Conservation (phyloP, 2,113 vertebrate genomes). For the rat (Rattus norvegicus) region DNA sequence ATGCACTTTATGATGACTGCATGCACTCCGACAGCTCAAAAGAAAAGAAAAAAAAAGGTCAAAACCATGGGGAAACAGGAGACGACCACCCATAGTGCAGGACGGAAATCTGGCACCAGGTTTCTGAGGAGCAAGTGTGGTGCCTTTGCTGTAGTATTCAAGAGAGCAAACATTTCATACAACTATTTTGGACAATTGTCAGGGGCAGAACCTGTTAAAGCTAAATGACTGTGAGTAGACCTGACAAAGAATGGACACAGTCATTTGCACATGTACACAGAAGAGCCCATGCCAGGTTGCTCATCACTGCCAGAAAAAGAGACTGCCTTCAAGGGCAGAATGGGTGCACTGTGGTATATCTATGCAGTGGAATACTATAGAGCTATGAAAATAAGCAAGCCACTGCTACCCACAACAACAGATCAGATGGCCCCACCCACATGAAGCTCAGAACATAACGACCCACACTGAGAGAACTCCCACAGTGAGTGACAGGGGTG, state of each 20-base stretch:
- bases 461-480: background rate
- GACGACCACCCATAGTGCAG: background rate
- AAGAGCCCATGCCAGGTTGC: background rate
- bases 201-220: background rate
- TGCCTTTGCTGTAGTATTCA: background rate
- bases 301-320: background rate
- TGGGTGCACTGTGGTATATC: rapidly evolving
- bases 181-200: background rate
- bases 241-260: background rate
- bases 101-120: background rate
- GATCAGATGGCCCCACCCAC: rapidly evolving
- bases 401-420: rapidly evolving
- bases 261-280: background rate
- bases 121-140: background rate
- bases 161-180: background rate
- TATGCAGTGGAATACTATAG: background rate
- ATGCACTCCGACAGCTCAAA: constrained; percentile 5
- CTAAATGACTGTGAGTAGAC: background rate
- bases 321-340: background rate
- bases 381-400: background rate
- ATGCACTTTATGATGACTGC: background rate
- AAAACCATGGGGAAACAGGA: background rate
- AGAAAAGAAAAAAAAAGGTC: background rate
- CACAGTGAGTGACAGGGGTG: background rate
- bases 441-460: background rate